Evolutionary conservation across 2,113 vertebrate species (phyloP).

Genomic region (Elephantulus edwardii): DNA sequence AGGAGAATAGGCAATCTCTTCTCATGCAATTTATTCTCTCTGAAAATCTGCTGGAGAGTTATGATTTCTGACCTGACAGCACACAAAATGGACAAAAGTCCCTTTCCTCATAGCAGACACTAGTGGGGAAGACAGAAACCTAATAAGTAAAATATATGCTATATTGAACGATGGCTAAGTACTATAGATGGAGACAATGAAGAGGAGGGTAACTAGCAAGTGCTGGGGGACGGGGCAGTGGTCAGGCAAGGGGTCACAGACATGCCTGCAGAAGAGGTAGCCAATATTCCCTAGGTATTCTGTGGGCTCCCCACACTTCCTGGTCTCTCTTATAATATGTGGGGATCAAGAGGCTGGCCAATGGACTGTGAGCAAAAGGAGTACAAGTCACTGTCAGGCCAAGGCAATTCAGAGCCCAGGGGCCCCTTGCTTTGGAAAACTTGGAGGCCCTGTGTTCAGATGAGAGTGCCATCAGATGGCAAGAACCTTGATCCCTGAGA

Average conservation of each 20-base stretch:
- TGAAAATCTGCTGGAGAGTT: too few relatives aligned
- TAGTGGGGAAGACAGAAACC: background rate
- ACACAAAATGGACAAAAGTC: background rate
- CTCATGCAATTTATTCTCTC: too few relatives aligned
- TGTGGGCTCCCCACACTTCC: background rate
- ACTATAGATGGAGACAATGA: constrained; percentile 14
- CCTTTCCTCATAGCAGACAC: background rate
- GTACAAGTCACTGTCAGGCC: constrained; percentile 16
- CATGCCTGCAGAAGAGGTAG: background rate
- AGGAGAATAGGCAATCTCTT: too few relatives aligned
- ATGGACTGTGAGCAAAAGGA: constrained; percentile 33
- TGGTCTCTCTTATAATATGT: background rate
- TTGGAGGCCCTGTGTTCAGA: constrained; percentile 29
- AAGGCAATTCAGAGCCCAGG: background rate
- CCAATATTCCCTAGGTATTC: background rate
- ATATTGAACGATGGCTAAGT: background rate
- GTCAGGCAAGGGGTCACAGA: background rate
- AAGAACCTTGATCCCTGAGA: constrained; percentile 7
- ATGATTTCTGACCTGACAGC: too few relatives aligned
- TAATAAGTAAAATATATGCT: background rate
- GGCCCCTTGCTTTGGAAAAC: background rate
- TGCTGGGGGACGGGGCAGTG: background rate
- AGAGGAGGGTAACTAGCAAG: background rate
- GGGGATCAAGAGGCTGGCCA: constrained; percentile 24
- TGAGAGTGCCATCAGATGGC: background rate